Base-by-base conservation (phyloP, 2,797 vertebrate genomes). In the Cynodonichthys magdalenae region DNA sequence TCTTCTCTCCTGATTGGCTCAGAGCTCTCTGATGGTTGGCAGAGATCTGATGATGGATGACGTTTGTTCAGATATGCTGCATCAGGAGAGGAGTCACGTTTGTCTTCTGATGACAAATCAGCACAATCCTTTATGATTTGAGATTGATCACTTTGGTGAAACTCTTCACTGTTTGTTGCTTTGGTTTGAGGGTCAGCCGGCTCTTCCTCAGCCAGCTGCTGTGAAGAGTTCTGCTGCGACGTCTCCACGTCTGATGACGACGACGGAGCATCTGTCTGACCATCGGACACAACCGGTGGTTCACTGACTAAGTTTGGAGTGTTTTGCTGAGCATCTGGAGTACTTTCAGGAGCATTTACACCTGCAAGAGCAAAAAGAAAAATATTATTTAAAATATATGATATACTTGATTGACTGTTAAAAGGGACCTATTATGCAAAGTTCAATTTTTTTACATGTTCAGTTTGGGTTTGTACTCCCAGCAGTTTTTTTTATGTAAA, bases 361-460 rank as follows among this genome's bases (percentile, higher is more conserved):
- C 55, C 87, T 89, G 49, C 54, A 41, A 63, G 29, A 47, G 52
- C 12, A 57, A 9, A 46, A 0, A 19, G 7, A 15, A 39, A 15
- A 41, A 10, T 1, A 14, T 41, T 10, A 34, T 53, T 61, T 8
- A 53, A 15, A 3, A n/a, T n/a, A n/a, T n/a, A n/a, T n/a, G n/a
- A n/a, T n/a, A n/a, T n/a, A n/a, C n/a, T n/a, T n/a, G n/a, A n/a
- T n/a, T n/a, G n/a, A n/a, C n/a, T n/a, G n/a, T n/a, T n/a, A n/a
- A n/a, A n/a, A n/a, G n/a, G n/a, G n/a, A n/a, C n/a, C n/a, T n/a
- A n/a, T n/a, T n/a, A n/a, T n/a, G n/a, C n/a, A n/a, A n/a, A n/a
- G n/a, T n/a, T n/a, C n/a, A n/a, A n/a, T n/a, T n/a, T n/a, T n/a
- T n/a, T n/a, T n/a, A n/a, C n/a, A n/a, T n/a, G n/a, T n/a, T n/a